phyloP scores from a whole-genome alignment of 2,888 invertebrate species.

The Drosophila yooni region DNA sequence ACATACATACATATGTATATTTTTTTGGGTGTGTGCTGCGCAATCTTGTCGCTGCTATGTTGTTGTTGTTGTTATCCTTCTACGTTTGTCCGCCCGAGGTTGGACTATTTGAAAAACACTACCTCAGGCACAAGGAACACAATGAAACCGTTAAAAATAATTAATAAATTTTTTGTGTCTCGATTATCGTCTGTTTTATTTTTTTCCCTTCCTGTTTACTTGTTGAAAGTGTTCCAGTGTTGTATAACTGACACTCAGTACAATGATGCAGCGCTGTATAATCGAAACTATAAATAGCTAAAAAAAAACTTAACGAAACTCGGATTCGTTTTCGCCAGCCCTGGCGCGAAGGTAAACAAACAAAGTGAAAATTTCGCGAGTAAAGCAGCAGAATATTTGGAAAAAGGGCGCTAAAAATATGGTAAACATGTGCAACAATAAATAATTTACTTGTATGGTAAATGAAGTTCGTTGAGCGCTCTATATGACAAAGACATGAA shows the following conservation, averaged over 20 bases:
- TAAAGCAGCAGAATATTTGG: constrained; percentile 8
- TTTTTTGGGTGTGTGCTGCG: constrained; percentile 67
- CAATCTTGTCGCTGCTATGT: constrained; percentile 35
- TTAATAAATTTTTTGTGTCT: constrained; percentile 15
- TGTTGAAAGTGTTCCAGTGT: constrained; percentile 50
- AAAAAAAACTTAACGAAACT: constrained; percentile 14
- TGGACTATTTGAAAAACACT: background rate
- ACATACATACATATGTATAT: constrained; percentile 20
- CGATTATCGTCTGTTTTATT: constrained; percentile 28
- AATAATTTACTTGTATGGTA: constrained; percentile 16
- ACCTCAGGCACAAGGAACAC: constrained; percentile 22
- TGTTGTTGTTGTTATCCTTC: constrained; percentile 12
- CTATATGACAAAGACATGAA: constrained; percentile 28
- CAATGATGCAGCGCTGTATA: constrained; percentile 14
- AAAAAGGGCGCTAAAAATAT: constrained; percentile 35
- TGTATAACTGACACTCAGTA: constrained; percentile 16
- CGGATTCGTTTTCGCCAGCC: background rate
- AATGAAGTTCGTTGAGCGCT: constrained; percentile 1
- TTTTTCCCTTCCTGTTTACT: constrained; percentile 49
- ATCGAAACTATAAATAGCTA: constrained; percentile 16
- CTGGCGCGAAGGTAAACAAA: constrained; percentile 55
- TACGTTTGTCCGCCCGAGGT: constrained; percentile 5
- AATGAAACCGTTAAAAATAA: constrained; percentile 15
- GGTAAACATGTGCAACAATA: constrained; percentile 7
- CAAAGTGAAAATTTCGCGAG: constrained; percentile 53